Conservation (phyloP, 2,888 invertebrate genomes). For the Volucella inanis region DNA sequence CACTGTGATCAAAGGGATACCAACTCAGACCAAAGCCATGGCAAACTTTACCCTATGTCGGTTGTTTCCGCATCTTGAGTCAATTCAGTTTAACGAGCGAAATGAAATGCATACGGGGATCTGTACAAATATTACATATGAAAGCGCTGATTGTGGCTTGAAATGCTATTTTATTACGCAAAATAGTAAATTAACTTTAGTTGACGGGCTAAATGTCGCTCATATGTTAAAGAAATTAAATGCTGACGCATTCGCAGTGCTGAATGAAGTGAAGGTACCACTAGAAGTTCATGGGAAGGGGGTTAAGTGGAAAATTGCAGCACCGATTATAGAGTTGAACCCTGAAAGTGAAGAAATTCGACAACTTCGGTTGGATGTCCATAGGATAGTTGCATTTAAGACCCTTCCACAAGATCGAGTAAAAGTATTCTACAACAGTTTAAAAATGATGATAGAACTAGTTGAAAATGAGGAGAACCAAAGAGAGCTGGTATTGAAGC, state of each 20-base stretch:
- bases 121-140: conserved; percentile 45
- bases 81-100: conserved; percentile 8
- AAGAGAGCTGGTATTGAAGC: conserved; percentile 85
- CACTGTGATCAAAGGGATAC: conserved; percentile 76
- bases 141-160: conserved; percentile 42
- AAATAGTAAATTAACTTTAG: conserved; percentile 85
- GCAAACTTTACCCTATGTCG: conserved; percentile 30
- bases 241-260: conserved; percentile 84
- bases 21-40: conserved; percentile 50
- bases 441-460: conserved; percentile 83
- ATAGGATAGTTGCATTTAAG: conserved; percentile 86
- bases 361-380: conserved; percentile 88
- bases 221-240: conserved; percentile 83
- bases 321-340: conserved; percentile 85
- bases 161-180: conserved; percentile 46
- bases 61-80: conserved; percentile 43
- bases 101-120: conserved; percentile 48
- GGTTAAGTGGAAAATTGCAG: conserved; percentile 84
- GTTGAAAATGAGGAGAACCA: conserved; percentile 83
- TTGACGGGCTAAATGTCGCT: conserved; percentile 88
- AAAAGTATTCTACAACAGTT: conserved; percentile 84
- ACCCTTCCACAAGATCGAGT: conserved; percentile 84
- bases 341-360: conserved; percentile 84
- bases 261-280: conserved; percentile 84
- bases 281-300: conserved; percentile 86